These are phyloP conservation scores for Drosophila barbarae DNA, from an alignment of 2,888 invertebrate genomes.

Conservation along the genomic window DNA sequence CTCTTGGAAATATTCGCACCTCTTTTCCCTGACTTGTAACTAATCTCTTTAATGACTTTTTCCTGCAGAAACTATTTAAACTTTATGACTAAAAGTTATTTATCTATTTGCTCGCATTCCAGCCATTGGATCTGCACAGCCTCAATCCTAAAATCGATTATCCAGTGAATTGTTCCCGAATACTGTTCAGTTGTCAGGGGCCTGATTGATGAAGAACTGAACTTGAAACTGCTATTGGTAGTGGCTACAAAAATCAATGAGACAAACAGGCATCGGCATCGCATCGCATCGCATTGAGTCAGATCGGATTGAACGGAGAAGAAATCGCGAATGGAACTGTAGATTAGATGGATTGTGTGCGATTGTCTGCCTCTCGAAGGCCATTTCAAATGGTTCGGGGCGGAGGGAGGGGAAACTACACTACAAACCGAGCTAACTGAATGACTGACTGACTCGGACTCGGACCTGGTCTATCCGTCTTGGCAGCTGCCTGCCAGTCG, in stretches of 20 bases:
- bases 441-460: conserved; percentile 40
- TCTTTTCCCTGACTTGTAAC: neutral
- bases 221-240: conserved; percentile 51
- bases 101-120: conserved; percentile 10
- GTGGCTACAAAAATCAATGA: conserved; percentile 32
- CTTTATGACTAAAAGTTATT: neutral
- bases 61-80: neutral
- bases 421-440: conserved; percentile 25
- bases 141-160: conserved; percentile 44
- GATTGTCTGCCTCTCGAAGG: conserved; percentile 53
- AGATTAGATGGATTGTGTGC: conserved; percentile 55
- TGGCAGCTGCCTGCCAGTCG: conserved; percentile 54
- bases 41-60: conserved; percentile 2
- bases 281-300: conserved; percentile 28
- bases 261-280: conserved; percentile 41
- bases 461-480: conserved; percentile 45
- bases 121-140: conserved; percentile 28
- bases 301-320: conserved; percentile 17
- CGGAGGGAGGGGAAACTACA: neutral
- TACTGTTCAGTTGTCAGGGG: conserved; percentile 52
- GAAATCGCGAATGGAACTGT: conserved; percentile 50
- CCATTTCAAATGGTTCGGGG: conserved; percentile 52
- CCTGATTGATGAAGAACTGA: conserved; percentile 69
- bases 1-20: no score
- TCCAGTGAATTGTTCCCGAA: conserved; percentile 21